These are phyloP conservation scores for Chironomus tepperi DNA, from an alignment of 1,140 invertebrate genomes.

Conservation along the genomic window DNA sequence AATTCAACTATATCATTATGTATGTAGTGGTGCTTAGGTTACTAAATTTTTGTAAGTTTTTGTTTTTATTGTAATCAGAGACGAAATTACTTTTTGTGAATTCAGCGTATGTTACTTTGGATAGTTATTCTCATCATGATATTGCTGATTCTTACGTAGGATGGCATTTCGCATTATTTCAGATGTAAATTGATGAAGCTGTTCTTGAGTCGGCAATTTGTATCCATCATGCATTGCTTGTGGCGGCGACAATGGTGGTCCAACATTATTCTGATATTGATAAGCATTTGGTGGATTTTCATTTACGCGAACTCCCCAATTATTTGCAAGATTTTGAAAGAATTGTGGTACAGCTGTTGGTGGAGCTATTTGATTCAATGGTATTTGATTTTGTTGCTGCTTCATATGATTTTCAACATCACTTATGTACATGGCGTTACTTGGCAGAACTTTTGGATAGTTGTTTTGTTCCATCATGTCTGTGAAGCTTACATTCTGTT, in stretches of 20 bases:
- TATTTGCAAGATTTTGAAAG: not conserved
- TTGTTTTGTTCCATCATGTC: not conserved
- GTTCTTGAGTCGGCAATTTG: not conserved
- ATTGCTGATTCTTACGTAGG: not conserved
- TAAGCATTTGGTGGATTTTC: not conserved
- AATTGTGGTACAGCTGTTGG: not conserved
- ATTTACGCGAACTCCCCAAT: too few relatives aligned
- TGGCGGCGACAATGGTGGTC: not conserved
- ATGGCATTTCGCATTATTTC: not conserved
- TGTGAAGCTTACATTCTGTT: not conserved
- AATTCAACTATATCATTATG: too few relatives aligned
- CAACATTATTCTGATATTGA: not conserved
- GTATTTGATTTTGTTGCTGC: not conserved
- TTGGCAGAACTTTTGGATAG: not conserved
- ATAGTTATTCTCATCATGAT: slow-evolving; percentile 14
- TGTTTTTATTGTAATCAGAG: too few relatives aligned
- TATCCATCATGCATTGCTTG: not conserved
- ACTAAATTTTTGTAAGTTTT: too few relatives aligned
- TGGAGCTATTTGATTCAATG: not conserved
- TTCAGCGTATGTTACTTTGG: not conserved
- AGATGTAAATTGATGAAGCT: not conserved
- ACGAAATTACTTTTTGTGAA: too few relatives aligned
- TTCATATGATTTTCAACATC: not conserved
- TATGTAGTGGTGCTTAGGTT: too few relatives aligned
- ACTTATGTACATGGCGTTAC: not conserved